Evolutionary conservation across 2,888 invertebrate species (phyloP).

Genomic region (Clivina fossor): DNA sequence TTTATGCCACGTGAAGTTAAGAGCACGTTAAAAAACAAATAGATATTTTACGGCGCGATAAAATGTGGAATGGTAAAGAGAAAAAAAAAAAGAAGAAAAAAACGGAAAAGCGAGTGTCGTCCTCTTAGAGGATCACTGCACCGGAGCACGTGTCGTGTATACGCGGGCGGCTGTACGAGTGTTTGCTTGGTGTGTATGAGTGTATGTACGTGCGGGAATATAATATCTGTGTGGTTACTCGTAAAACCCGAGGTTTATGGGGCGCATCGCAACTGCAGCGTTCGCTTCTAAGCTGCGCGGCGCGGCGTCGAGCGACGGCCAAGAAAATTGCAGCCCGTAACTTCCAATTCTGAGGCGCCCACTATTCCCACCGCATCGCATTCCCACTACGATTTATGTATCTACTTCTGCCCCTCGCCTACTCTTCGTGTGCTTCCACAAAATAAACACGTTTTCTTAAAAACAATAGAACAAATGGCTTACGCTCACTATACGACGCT

Average conservation of each 20-base stretch:
- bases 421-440: not conserved
- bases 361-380: not conserved
- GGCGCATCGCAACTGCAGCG: slow-evolving; percentile 30
- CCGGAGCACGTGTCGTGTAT: slow-evolving; percentile 29
- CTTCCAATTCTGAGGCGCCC: slow-evolving; percentile 21
- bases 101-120: slow-evolving; percentile 28
- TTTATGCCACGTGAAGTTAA: slow-evolving; percentile 15
- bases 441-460: not conserved
- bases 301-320: too few species aligned
- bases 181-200: slow-evolving; percentile 26
- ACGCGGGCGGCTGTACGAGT: slow-evolving; percentile 25
- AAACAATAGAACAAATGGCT: too few species aligned
- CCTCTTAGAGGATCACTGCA: too few species aligned
- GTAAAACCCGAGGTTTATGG: slow-evolving; percentile 33
- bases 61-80: slow-evolving; percentile 26
- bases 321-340: slow-evolving; percentile 21
- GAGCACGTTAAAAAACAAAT: slow-evolving; percentile 34
- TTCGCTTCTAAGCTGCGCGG: slow-evolving; percentile 8
- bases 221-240: slow-evolving; percentile 31
- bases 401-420: not conserved
- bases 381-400: not conserved
- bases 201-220: slow-evolving; percentile 29
- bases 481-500: too few species aligned
- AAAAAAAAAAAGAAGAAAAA: slow-evolving; percentile 13
- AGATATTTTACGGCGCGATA: slow-evolving; percentile 34